These are phyloP conservation scores for Cranoglanis bouderius DNA, from an alignment of 2,113 vertebrate genomes.

Conservation along the genomic window DNA sequence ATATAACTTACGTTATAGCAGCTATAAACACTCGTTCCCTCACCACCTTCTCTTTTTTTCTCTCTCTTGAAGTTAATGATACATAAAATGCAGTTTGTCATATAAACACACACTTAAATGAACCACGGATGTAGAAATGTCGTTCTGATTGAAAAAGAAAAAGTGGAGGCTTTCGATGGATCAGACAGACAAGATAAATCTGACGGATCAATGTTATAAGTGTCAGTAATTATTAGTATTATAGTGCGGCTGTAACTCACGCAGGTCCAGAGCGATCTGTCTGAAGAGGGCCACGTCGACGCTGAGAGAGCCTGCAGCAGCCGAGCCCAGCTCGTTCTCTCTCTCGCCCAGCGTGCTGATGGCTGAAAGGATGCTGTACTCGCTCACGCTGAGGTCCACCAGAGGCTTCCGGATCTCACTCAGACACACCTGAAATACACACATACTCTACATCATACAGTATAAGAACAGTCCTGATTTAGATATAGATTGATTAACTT, in stretches of 20 bases:
- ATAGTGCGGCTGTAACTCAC: conserved; percentile 57
- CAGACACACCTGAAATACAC: conserved; percentile 62
- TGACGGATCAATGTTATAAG: not conserved
- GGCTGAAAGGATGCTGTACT: conserved; percentile 70
- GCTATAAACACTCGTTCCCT: not conserved
- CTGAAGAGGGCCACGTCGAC: conserved; percentile 68
- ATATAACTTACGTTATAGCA: not conserved
- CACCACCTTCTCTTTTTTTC: too few relatives aligned
- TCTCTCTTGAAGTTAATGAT: too few relatives aligned
- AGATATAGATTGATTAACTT: not conserved
- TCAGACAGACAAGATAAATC: not conserved
- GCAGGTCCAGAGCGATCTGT: conserved; percentile 73
- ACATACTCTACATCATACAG: not conserved
- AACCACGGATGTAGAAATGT: not conserved
- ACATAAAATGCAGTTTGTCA: not conserved
- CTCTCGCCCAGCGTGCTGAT: conserved; percentile 67
- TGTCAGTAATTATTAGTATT: not conserved
- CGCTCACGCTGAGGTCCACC: conserved; percentile 71
- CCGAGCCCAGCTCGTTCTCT: conserved; percentile 62
- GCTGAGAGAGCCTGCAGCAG: conserved; percentile 41
- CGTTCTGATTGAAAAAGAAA: not conserved
- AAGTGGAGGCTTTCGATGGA: not conserved
- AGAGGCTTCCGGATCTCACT: conserved; percentile 66
- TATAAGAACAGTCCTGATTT: not conserved
- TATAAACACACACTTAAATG: too few relatives aligned